A percentile compares a stretch with the other conserved stretches of the same genome.
phyloP scores from a whole-genome alignment of 2,888 invertebrate species.

The Acanthosoma haemorrhoidale region DNA sequence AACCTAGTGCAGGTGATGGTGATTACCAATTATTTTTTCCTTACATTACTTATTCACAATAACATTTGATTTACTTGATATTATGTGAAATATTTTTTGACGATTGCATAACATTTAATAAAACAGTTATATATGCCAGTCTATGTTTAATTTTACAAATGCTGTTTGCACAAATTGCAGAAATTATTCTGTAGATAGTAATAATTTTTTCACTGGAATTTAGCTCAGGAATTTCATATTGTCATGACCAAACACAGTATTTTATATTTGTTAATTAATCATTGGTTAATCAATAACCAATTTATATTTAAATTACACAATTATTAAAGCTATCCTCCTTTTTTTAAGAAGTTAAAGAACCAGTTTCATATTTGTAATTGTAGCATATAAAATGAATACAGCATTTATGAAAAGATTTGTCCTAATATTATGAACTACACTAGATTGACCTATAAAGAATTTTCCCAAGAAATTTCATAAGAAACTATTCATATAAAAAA shows the following conservation, averaged over 20 bases:
- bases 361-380: conserved; percentile 19
- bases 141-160: no score
- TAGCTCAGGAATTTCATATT: conserved; percentile 16
- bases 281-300: conserved; percentile 17
- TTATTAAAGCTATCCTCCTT: conserved; percentile 28
- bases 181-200: no score
- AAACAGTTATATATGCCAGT: no score
- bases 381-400: conserved; percentile 26
- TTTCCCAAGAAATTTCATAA: conserved; percentile 13
- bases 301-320: conserved; percentile 16
- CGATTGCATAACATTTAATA: no score
- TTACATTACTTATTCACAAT: no score
- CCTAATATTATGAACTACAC: conserved; percentile 18
- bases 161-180: no score
- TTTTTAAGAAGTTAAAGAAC: conserved; percentile 22
- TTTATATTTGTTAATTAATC: conserved; percentile 3
- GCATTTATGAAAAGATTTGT: conserved; percentile 13
- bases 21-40: no score
- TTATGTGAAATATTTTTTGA: no score
- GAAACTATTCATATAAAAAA: neutral
- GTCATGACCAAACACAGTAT: conserved; percentile 17
- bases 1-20: no score
- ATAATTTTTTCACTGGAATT: no score
- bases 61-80: no score
- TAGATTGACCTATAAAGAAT: conserved; percentile 22